A percentile compares a stretch with the other conserved stretches of the same genome.
Evolutionary conservation across 2,113 vertebrate species (phyloP).

Genomic region (Stercorarius parasiticus): DNA sequence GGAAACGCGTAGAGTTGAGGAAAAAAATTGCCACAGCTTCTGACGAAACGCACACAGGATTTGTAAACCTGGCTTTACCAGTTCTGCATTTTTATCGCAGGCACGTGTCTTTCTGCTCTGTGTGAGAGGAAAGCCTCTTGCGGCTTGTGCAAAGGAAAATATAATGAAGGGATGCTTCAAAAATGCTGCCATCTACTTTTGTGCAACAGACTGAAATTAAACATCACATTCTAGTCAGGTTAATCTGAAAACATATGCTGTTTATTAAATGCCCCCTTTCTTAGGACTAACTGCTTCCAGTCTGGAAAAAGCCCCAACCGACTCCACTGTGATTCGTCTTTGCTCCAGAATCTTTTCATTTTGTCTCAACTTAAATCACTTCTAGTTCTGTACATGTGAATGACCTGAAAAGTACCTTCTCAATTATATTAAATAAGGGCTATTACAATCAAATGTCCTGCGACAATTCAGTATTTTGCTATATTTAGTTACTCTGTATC

Average conservation of each 20-base stretch:
- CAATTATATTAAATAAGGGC: not conserved
- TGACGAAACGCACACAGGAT: not conserved
- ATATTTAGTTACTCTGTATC: not conserved
- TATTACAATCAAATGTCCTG: not conserved
- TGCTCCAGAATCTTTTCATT: not conserved
- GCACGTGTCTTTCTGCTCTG: not conserved
- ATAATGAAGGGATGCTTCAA: not conserved
- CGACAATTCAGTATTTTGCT: not conserved
- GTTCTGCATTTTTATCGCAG: not conserved
- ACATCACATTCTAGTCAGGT: not conserved
- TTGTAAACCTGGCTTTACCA: not conserved
- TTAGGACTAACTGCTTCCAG: not conserved
- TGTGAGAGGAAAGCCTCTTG: not conserved
- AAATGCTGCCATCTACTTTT: not conserved
- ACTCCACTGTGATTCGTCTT: not conserved
- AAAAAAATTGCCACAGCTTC: not conserved
- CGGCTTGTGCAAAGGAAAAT: not conserved
- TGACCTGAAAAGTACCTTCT: not conserved
- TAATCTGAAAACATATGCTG: not conserved
- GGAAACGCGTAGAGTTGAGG: not conserved
- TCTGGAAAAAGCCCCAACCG: not conserved
- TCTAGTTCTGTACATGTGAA: not conserved
- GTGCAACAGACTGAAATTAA: not conserved
- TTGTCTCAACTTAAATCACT: not conserved
- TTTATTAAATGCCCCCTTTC: not conserved